Conservation (phyloP, 1,140 invertebrate genomes). For the Sweltsa coloradensis region DNA sequence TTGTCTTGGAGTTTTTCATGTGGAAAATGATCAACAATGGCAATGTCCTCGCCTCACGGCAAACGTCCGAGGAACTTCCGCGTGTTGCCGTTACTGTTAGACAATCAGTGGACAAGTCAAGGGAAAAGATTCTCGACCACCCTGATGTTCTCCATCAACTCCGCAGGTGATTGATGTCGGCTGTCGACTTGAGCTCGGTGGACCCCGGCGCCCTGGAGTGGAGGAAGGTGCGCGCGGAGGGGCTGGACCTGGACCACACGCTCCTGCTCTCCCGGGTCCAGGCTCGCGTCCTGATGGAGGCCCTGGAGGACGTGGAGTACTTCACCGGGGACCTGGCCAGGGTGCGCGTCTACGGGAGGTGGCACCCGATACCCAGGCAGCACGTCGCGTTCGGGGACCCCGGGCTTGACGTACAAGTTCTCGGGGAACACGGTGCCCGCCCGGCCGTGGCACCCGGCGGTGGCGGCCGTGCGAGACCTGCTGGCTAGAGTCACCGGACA, state of each 20-base stretch:
- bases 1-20: too few relatives aligned
- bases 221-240: constrained; percentile 33
- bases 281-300: constrained; percentile 31
- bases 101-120: too few relatives aligned
- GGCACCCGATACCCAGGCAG: constrained; percentile 50
- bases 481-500: constrained; percentile 37
- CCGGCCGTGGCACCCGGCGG: constrained; percentile 41
- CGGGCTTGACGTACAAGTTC: constrained; percentile 48
- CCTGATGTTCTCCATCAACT: too few relatives aligned
- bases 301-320: constrained; percentile 42
- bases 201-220: constrained; percentile 21
- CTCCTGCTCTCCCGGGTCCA: constrained; percentile 27
- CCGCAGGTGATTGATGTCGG: too few relatives aligned
- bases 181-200: neutral
- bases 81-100: too few relatives aligned
- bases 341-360: constrained; percentile 53
- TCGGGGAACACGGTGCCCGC: constrained; percentile 48
- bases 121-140: too few relatives aligned
- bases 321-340: constrained; percentile 43
- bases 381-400: constrained; percentile 48
- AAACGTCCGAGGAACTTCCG: too few relatives aligned
- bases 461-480: constrained; percentile 37
- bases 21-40: too few relatives aligned
- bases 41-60: too few relatives aligned
- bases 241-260: constrained; percentile 39